A percentile compares a stretch with the other conserved stretches of the same genome.
Evolutionary conservation across 2,888 invertebrate genomes (phyloP).

Genomic region (Hypercompe scribonia): DNA sequence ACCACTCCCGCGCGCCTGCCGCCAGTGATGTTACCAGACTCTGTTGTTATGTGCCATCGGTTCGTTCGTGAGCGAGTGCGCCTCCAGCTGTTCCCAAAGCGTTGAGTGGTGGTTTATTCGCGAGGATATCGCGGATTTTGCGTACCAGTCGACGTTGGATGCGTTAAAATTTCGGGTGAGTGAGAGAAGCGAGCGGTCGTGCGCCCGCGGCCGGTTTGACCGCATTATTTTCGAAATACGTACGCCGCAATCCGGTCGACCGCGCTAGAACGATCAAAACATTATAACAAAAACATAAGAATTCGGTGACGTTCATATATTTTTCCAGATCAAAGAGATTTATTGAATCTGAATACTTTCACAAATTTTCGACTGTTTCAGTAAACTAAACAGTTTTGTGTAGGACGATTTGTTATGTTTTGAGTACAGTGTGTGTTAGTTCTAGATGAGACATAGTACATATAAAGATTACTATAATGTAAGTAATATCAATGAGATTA

Average conservation of each 20-base stretch:
- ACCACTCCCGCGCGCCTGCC: constrained; percentile 72
- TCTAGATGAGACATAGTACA: constrained; percentile 5
- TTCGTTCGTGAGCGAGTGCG: constrained; percentile 79
- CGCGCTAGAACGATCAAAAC: constrained; percentile 83
- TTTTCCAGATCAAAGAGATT: constrained; percentile 56
- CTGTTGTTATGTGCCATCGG: constrained; percentile 77
- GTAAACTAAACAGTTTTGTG: constrained; percentile 22
- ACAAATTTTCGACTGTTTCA: constrained; percentile 36
- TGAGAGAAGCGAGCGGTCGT: constrained; percentile 80
- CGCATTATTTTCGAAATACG: constrained; percentile 86
- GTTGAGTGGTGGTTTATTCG: constrained; percentile 68
- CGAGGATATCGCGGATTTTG: constrained; percentile 75
- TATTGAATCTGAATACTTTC: constrained; percentile 51
- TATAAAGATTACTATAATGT: constrained; percentile 19
- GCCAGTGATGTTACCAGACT: constrained; percentile 81
- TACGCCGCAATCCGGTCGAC: constrained; percentile 83
- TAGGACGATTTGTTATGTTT: constrained; percentile 21
- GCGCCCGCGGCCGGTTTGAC: constrained; percentile 84
- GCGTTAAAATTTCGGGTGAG: constrained; percentile 86
- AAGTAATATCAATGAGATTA: constrained; percentile 9
- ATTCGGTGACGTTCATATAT: constrained; percentile 63
- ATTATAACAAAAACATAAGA: constrained; percentile 81
- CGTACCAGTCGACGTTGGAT: constrained; percentile 82
- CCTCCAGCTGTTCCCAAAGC: constrained; percentile 79
- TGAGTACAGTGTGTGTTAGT: constrained; percentile 6